Percentiles rank a stretch among this genome's conserved stretches.
phyloP scores from a whole-genome alignment of 1,140 invertebrate species.

The Chelonus insularis region DNA sequence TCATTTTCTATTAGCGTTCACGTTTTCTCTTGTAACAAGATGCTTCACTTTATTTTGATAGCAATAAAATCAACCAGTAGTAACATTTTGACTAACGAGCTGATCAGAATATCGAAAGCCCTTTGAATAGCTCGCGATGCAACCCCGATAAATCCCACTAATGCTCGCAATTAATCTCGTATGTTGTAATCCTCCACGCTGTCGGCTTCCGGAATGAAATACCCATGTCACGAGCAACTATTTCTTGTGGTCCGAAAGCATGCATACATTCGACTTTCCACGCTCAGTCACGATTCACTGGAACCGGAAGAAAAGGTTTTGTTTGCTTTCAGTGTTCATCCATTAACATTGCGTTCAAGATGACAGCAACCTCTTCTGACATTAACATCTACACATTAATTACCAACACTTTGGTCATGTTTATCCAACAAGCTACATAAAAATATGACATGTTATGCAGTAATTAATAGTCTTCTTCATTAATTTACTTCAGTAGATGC shows the following conservation, averaged over 20 bases:
- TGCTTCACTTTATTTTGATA: neutral
- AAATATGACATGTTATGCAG: no score
- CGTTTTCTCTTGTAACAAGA: conserved; percentile 3
- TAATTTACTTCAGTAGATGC: neutral
- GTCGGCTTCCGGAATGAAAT: conserved; percentile 51
- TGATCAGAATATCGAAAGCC: conserved; percentile 34
- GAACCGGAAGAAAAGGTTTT: conserved; percentile 27
- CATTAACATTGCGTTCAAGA: conserved; percentile 21
- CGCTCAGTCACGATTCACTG: conserved; percentile 26
- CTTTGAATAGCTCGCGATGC: conserved; percentile 40
- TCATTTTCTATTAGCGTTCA: conserved; percentile 13
- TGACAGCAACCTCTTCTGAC: neutral
- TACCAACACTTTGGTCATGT: conserved; percentile 2
- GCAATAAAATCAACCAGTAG: neutral
- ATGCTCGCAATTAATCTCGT: conserved; percentile 50
- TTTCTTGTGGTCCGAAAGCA: conserved; percentile 39
- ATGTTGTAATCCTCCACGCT: conserved; percentile 31
- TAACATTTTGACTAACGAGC: conserved; percentile 39
- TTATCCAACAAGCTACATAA: neutral
- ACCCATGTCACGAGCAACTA: conserved; percentile 44
- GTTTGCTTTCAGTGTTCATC: conserved; percentile 24
- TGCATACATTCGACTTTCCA: conserved; percentile 26
- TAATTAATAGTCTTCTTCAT: no score
- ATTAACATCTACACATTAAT: conserved; percentile 5
- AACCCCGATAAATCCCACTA: conserved; percentile 52